Conservation (phyloP, 2,113 vertebrate species). For the Gadus macrocephalus region DNA sequence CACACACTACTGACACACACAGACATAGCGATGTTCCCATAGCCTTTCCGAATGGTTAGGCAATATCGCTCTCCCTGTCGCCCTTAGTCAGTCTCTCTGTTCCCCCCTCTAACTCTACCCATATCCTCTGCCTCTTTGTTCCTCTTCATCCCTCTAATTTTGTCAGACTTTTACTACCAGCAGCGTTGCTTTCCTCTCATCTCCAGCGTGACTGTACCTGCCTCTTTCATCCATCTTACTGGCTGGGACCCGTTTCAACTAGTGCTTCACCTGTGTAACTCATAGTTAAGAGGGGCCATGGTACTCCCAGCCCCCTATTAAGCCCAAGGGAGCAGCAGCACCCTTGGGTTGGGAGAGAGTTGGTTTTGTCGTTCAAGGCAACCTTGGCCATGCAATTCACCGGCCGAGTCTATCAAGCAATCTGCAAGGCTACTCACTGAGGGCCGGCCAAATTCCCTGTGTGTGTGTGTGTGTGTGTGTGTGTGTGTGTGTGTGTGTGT, state of each 20-base stretch:
- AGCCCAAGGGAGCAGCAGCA: background rate
- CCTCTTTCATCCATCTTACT: background rate
- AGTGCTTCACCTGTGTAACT: background rate
- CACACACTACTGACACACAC: constrained; percentile 16
- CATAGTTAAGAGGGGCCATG: background rate
- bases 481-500: no score
- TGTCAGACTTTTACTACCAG: background rate
- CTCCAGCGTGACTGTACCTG: background rate
- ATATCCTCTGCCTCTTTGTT: constrained; percentile 3
- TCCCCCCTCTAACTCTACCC: constrained; percentile 8
- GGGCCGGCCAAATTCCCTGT: no score
- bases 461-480: no score
- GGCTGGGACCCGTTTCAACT: background rate
- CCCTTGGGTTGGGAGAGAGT: no score
- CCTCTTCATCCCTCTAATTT: background rate
- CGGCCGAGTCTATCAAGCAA: no score
- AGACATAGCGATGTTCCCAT: constrained; percentile 62
- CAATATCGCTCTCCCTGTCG: constrained; percentile 54
- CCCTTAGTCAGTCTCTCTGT: constrained; percentile 26
- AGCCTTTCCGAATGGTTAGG: constrained; percentile 71
- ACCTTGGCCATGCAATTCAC: no score
- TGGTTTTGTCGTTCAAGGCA: no score
- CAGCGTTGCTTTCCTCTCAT: background rate
- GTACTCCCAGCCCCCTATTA: background rate
- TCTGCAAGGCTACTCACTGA: no score